A percentile compares a stretch with the other conserved stretches of the same genome.
phyloP scores from a whole-genome alignment of 2,797 vertebrate genomes.

The Mormyrus proboscirostris region DNA sequence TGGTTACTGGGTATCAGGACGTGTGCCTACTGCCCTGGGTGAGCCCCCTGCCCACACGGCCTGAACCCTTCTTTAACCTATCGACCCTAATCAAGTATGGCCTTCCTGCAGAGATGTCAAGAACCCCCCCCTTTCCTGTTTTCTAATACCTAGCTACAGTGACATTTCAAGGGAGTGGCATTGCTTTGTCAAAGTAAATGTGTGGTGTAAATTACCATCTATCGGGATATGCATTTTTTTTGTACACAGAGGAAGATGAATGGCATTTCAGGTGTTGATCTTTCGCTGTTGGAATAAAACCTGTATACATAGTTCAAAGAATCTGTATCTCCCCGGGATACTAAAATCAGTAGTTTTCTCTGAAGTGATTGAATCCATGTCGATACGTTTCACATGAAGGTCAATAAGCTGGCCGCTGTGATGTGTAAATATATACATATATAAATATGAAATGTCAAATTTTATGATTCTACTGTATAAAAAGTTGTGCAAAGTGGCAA shows the following conservation, averaged over 20 bases:
- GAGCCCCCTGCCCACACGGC: conserved; percentile 14
- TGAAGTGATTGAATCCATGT: conserved; percentile 17
- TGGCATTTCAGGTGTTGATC: conserved; percentile 30
- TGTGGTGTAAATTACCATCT: conserved; percentile 48
- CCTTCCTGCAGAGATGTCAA: neutral
- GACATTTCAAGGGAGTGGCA: conserved; percentile 40
- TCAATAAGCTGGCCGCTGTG: conserved; percentile 14
- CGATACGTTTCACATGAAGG: conserved; percentile 3
- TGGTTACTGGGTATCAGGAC: neutral
- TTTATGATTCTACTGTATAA: conserved; percentile 35
- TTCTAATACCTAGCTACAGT: conserved; percentile 23
- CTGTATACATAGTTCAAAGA: conserved; percentile 11
- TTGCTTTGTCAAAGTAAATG: conserved; percentile 47
- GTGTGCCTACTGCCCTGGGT: conserved; percentile 28
- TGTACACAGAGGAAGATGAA: conserved; percentile 42
- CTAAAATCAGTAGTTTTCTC: neutral
- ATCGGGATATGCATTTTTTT: conserved; percentile 37
- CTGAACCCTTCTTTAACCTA: conserved; percentile 25
- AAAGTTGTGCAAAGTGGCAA: conserved; percentile 35
- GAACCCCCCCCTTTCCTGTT: neutral
- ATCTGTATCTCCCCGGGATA: neutral
- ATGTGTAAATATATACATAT: conserved; percentile 26
- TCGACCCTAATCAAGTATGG: neutral
- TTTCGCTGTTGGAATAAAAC: conserved; percentile 46
- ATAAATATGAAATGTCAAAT: conserved; percentile 30